Base-by-base conservation (phyloP, 2,797 vertebrate species). In the Poeciliopsis gracilis region DNA sequence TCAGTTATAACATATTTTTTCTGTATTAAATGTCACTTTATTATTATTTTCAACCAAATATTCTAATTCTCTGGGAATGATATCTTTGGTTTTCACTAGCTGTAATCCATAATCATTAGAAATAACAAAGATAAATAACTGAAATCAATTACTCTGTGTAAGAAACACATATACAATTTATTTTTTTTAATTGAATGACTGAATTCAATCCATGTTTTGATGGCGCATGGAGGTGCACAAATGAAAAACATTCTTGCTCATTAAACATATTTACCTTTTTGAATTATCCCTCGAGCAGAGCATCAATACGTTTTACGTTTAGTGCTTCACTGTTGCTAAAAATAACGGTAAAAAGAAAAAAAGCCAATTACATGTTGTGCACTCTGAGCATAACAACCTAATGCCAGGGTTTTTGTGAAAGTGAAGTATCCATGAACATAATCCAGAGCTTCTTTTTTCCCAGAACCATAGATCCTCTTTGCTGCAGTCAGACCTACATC, bases 401-500 rank as follows among this genome's bases (percentile, higher is more conserved):
- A 86, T 73, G 23, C 79, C 10, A n/a, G 36, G 72, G 84, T 69
- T 85, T 88, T 82, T 79, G 82, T 79, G 38, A 79, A 18, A 0
- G 72, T 67, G 51, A 57, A 57, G 53, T 28, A 57, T 57, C 53
- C 53, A 57, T 57, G 53, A 28, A 57, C 53, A 12, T 57, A 57
- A 57, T 57, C 53, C n/a, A n/a, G 53, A 57, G 53, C 25, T 57
- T 57, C 53, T 57, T 57, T 57, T 51, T 85, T 67, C 75, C 57
- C 2, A 10, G 72, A 85, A 79, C 76, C 71, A 79, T 70, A 79
- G 76, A 87, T 84, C 76, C 47, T 86, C 75, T 75, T 71, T 3
- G 75, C 86, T 82, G 84, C 84, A 73, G 73, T 83, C 86, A 89
- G 86, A 86, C 87, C 84, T 85, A 84, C 77, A 82, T 86, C 83